Percentiles rank a stretch among this genome's conserved stretches.
phyloP scores from a whole-genome alignment of 2,888 invertebrate genomes.

The Melinaea menophilus region DNA sequence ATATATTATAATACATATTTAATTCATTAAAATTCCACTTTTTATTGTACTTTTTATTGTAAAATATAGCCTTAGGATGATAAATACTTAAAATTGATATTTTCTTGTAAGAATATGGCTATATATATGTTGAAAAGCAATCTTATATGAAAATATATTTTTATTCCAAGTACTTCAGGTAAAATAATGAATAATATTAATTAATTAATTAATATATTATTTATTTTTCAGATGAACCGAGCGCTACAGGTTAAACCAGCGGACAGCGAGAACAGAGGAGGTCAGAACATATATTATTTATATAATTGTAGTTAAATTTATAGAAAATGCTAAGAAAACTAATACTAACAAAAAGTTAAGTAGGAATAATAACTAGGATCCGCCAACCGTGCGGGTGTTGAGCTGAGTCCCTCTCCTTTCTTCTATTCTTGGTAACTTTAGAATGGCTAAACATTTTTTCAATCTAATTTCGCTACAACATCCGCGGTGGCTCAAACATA shows the following conservation, averaged over 20 bases:
- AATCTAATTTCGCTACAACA: too few species aligned
- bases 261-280: slow-evolving; percentile 99
- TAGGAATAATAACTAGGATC: neutral
- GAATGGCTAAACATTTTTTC: too few species aligned
- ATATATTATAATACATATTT: too few species aligned
- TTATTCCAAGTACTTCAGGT: slow-evolving; percentile 16
- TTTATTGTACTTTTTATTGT: too few species aligned
- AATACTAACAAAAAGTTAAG: neutral
- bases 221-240: slow-evolving; percentile 97
- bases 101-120: too few species aligned
- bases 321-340: neutral
- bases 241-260: slow-evolving; percentile 99
- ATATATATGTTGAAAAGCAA: neutral
- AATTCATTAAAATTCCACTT: too few species aligned
- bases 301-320: slow-evolving; percentile 3
- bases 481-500: too few species aligned
- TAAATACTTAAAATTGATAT: too few species aligned
- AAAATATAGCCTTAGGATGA: too few species aligned
- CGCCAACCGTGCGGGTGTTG: too few species aligned
- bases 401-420: too few species aligned
- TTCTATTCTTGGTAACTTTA: too few species aligned
- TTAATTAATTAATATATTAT: slow-evolving; percentile 35
- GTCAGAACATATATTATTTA: slow-evolving; percentile 71
- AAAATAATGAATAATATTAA: slow-evolving; percentile 20
- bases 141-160: neutral